A percentile compares a stretch with the other conserved stretches of the same genome.
Conservation (phyloP, 2,888 invertebrate genomes). For the Acronicta leporina region DNA sequence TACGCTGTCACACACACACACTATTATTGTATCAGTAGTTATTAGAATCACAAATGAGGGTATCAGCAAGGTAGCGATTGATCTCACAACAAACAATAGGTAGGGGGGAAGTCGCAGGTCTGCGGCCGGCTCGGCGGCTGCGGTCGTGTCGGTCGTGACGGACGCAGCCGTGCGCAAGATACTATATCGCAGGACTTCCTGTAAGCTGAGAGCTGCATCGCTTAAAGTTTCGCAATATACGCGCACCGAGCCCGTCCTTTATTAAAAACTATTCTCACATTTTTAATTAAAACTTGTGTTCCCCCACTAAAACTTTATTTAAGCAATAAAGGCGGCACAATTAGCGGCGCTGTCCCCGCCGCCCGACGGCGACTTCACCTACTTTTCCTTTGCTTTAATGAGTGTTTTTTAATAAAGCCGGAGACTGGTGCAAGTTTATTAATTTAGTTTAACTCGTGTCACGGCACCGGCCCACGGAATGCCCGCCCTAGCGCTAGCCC, state of each 20-base stretch:
- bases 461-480: constrained; percentile 65
- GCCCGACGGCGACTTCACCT: constrained; percentile 88
- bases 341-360: constrained; percentile 88
- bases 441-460: constrained; percentile 88
- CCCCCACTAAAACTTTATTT: constrained; percentile 89
- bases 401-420: constrained; percentile 89
- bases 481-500: constrained; percentile 58
- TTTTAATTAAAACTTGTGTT: constrained; percentile 90
- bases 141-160: constrained; percentile 37
- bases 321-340: constrained; percentile 89
- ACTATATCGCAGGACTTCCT: constrained; percentile 83
- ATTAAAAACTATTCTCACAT: constrained; percentile 89
- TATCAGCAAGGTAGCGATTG: constrained; percentile 33
- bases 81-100: constrained; percentile 36
- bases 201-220: constrained; percentile 87
- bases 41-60: constrained; percentile 41
- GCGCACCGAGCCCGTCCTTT: constrained; percentile 86
- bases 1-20: not conserved
- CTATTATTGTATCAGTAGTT: constrained; percentile 14
- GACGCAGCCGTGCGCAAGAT: constrained; percentile 63
- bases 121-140: not conserved
- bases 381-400: constrained; percentile 88
- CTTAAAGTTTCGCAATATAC: constrained; percentile 89
- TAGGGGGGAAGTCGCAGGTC: not conserved
- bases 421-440: constrained; percentile 87